phyloP scores from a whole-genome alignment of 2,113 vertebrate genomes.

The Speoplatyrhinus poulsoni region DNA sequence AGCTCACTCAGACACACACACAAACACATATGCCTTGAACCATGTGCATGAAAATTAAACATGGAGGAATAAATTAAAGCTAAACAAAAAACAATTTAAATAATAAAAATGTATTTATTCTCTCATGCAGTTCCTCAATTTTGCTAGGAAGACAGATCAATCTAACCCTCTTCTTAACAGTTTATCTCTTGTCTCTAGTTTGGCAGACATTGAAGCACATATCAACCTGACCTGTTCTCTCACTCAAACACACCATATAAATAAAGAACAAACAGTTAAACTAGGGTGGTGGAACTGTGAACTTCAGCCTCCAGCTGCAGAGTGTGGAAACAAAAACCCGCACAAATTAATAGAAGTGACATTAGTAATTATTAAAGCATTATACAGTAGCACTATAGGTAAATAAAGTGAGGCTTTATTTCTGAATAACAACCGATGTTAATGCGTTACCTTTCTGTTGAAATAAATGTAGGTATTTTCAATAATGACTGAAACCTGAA shows the following conservation, averaged over 20 bases:
- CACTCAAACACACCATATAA: too few relatives aligned
- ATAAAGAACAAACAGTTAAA: too few relatives aligned
- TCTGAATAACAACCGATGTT: too few relatives aligned
- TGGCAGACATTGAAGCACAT: conserved; percentile 2
- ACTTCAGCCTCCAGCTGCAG: too few relatives aligned
- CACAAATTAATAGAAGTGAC: too few relatives aligned
- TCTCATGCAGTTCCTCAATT: conserved; percentile 5
- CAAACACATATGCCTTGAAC: conserved; percentile 22
- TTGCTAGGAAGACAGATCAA: conserved; percentile 28
- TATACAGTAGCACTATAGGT: too few relatives aligned
- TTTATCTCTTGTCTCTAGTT: conserved; percentile 29
- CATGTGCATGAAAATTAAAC: conserved; percentile 4
- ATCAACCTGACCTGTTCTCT: conserved; percentile 20
- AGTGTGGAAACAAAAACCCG: not conserved
- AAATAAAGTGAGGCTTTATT: too few relatives aligned
- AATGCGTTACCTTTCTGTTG: too few relatives aligned
- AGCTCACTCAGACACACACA: conserved; percentile 26
- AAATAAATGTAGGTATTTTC: too few relatives aligned
- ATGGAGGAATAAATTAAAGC: conserved; percentile 51
- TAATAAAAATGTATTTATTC: conserved; percentile 49
- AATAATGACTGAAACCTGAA: too few relatives aligned
- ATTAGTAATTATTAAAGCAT: too few relatives aligned
- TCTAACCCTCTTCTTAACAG: conserved; percentile 12
- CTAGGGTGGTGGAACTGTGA: too few relatives aligned
- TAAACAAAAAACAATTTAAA: conserved; percentile 57